Base-by-base conservation (phyloP, 2,888 invertebrate genomes). In the Dilophus febrilis region DNA sequence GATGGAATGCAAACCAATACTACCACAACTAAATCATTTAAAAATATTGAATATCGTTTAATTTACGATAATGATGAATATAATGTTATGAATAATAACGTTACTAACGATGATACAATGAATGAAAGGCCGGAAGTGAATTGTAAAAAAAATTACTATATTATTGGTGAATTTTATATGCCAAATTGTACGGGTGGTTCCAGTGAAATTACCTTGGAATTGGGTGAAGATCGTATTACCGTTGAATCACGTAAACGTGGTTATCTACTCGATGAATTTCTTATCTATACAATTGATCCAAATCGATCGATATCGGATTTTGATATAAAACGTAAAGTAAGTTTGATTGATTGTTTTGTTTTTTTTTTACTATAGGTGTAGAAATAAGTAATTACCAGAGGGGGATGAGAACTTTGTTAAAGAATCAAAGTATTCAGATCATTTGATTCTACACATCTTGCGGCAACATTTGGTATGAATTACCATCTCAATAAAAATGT, bases 141-240 rank as follows among this genome's bases (percentile, higher is more conserved):
- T 14, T 37, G 8, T 28, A 27, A 27, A 27, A 27, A 10, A 27
- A 27, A 27, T 27, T 27, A 7, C 22, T 8, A n/a, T 37, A 12
- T 34, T 7, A 50, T 55, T 28, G 61, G 56, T 1, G 63, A 63
- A 43, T 53, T 63, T 37, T 58, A 57, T 51, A 48, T 63, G 37
- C 63, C 63, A 2, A 56, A 59, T 8, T 28, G 33, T 8, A 30
- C 14, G 6, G 17, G 22, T 3, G 6, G 13, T 11, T n/a, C n/a
- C n/a, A 69, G 70, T 48, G 77, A 81, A 53, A 53, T 82, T 30
- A 66, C 64, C 34, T 53, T 84, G 40, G 75, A 80, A 56, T 61
- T 83, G 19, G 78, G 80, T n/a, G 77, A 79, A 54, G 83, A 84
- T 58, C 70, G 84, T 42, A 65, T 85, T 41, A 61, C 82, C 11